Evolutionary conservation across 2,797 vertebrate genomes (phyloP).

Genomic region (Helarctos malayanus): DNA sequence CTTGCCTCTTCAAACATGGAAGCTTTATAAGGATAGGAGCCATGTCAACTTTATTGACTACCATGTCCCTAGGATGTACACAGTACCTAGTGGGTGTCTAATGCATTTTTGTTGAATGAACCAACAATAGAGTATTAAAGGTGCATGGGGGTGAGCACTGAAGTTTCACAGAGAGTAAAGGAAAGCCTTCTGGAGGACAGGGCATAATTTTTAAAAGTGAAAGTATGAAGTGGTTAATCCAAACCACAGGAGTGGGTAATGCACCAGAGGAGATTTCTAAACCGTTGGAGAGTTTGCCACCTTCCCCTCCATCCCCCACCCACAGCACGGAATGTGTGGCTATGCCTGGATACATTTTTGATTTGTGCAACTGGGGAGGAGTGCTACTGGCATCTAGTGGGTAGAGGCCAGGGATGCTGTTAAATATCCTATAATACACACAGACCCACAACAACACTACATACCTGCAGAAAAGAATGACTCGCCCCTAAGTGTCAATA

Average conservation of each 20-base stretch:
- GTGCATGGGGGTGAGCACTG: no score
- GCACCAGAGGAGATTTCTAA: not conserved
- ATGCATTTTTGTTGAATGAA: not conserved
- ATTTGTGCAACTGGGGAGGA: not conserved
- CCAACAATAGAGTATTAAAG: not conserved
- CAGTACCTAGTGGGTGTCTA: not conserved
- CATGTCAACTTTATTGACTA: not conserved
- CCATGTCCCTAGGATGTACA: not conserved
- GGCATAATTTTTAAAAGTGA: not conserved
- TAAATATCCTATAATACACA: not conserved
- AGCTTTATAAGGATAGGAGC: not conserved
- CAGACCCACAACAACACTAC: accelerated
- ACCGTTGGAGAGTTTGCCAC: not conserved
- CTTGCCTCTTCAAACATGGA: not conserved
- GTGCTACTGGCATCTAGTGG: not conserved
- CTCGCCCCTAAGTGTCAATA: not conserved
- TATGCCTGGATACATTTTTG: not conserved
- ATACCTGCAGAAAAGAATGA: not conserved
- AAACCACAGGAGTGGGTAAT: not conserved
- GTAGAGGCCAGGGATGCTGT: not conserved
- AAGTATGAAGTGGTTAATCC: not conserved
- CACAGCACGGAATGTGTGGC: not conserved
- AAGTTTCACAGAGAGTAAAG: not conserved
- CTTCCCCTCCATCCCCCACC: not conserved
- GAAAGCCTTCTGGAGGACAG: not conserved